Evolutionary conservation across 2,797 vertebrate species (phyloP).

Genomic region (Spea hammondii): DNA sequence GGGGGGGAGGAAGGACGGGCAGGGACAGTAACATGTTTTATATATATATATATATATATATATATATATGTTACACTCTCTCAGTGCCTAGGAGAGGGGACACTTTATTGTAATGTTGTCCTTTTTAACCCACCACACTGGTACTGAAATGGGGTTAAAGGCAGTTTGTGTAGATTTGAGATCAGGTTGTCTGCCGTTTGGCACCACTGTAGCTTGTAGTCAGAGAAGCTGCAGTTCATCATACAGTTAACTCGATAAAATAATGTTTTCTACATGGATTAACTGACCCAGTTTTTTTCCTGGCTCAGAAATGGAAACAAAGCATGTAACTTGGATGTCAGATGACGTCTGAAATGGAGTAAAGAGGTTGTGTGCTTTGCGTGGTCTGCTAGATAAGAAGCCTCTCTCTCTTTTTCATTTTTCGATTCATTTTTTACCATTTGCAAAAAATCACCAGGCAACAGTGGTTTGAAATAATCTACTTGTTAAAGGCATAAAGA

Average conservation of each 20-base stretch:
- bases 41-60: constrained; percentile 5
- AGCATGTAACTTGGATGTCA: constrained; percentile 56
- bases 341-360: constrained; percentile 52
- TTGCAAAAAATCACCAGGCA: constrained; percentile 24
- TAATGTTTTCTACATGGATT: constrained; percentile 72
- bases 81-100: too few species aligned
- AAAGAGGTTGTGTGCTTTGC: constrained; percentile 44
- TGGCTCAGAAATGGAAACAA: constrained; percentile 62
- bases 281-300: constrained; percentile 70
- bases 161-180: constrained; percentile 53
- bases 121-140: too few species aligned
- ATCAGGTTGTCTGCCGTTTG: constrained; percentile 52
- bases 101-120: too few species aligned
- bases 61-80: too few species aligned
- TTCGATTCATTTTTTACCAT: constrained; percentile 25
- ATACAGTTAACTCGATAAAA: constrained; percentile 71
- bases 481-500: constrained; percentile 44
- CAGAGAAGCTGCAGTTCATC: constrained; percentile 60
- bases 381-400: constrained; percentile 43
- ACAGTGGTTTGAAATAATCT: constrained; percentile 25
- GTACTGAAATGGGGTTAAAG: not conserved
- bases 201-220: constrained; percentile 56
- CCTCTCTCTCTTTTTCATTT: constrained; percentile 23
- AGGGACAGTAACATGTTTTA: constrained; percentile 49
- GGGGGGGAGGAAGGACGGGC: constrained; percentile 47